These are phyloP conservation scores for Xylota sylvarum DNA, from an alignment of 2,888 invertebrate genomes.

Conservation along the genomic window DNA sequence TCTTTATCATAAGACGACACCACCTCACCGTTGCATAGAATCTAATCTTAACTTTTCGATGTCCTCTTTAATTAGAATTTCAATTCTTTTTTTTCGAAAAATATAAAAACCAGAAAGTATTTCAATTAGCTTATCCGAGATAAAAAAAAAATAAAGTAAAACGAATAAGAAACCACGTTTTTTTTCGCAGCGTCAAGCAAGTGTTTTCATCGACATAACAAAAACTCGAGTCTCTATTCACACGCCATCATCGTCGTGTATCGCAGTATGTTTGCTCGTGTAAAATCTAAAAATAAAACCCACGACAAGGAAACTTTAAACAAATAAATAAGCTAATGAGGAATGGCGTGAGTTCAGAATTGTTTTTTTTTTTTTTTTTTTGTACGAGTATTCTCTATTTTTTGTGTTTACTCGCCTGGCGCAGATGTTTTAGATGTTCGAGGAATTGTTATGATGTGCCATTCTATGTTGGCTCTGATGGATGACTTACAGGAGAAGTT, in stretches of 20 bases:
- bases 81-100: not conserved
- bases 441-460: slow-evolving; percentile 3
- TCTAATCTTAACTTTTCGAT: slow-evolving; percentile 26
- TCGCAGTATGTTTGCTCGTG: not conserved
- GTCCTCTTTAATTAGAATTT: slow-evolving; percentile 5
- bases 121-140: slow-evolving; percentile 16
- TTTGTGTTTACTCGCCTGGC: not conserved
- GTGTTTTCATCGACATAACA: slow-evolving; percentile 16
- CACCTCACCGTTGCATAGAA: not conserved
- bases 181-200: slow-evolving; percentile 46
- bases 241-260: not conserved
- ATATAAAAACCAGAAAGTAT: not conserved
- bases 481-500: not conserved
- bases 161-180: slow-evolving; percentile 41
- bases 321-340: slow-evolving; percentile 39
- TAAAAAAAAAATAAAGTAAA: slow-evolving; percentile 20
- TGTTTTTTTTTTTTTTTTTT: not conserved
- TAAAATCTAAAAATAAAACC: slow-evolving; percentile 35
- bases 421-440: slow-evolving; percentile 7
- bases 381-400: not conserved
- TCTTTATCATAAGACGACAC: not conserved
- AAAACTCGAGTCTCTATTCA: not conserved
- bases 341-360: slow-evolving; percentile 26
- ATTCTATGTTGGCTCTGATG: not conserved
- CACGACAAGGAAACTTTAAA: slow-evolving; percentile 24